Percentiles rank a stretch among this genome's conserved stretches.
phyloP scores from a whole-genome alignment of 1,140 invertebrate species.

The Pogonomyrmex barbatus region DNA sequence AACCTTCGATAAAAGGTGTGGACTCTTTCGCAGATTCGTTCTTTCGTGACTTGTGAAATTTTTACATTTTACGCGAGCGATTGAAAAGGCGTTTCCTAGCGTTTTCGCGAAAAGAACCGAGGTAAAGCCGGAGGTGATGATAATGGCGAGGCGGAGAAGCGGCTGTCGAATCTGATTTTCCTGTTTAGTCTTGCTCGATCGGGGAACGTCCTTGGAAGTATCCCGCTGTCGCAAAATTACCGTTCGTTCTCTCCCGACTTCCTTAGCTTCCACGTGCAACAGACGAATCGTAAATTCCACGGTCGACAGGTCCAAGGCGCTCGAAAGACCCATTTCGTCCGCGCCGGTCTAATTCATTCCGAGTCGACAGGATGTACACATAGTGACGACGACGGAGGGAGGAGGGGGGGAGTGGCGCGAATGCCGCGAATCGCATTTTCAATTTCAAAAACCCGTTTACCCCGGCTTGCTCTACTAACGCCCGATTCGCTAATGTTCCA shows the following conservation, averaged over 20 bases:
- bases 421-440: slow-evolving; percentile 48
- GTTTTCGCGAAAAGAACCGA: background rate
- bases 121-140: background rate
- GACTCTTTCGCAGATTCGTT: too few relatives aligned
- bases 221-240: slow-evolving; percentile 44
- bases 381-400: background rate
- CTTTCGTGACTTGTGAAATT: background rate
- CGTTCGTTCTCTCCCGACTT: slow-evolving; percentile 39
- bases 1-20: background rate
- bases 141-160: slow-evolving; percentile 6
- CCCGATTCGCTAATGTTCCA: background rate
- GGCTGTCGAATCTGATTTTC: slow-evolving; percentile 48
- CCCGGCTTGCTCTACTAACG: slow-evolving; percentile 11
- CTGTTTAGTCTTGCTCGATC: slow-evolving; percentile 34
- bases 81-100: background rate
- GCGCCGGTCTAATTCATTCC: slow-evolving; percentile 55
- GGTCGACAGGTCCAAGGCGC: slow-evolving; percentile 25
- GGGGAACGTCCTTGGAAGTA: slow-evolving; percentile 33
- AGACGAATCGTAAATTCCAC: slow-evolving; percentile 59
- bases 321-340: slow-evolving; percentile 36
- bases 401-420: background rate
- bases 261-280: slow-evolving; percentile 40
- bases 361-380: slow-evolving; percentile 14
- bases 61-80: background rate
- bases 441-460: slow-evolving; percentile 56